phyloP scores from a whole-genome alignment of 2,797 vertebrate species.

The Prunella strophiata region DNA sequence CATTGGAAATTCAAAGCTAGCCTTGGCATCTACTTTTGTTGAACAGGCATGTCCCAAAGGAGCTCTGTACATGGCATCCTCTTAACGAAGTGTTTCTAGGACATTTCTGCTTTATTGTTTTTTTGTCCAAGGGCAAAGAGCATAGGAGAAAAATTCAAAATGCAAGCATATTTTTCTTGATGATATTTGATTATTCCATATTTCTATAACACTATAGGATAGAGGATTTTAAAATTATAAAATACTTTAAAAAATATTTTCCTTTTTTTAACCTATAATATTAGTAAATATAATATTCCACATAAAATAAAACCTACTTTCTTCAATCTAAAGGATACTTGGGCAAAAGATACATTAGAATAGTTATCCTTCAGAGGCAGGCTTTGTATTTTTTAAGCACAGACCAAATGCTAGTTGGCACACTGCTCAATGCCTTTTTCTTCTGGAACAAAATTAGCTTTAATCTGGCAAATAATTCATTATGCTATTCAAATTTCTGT shows the following conservation, averaged over 20 bases:
- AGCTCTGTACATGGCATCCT: background rate
- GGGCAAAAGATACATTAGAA: background rate
- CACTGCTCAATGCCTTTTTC: background rate
- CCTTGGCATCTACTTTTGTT: background rate
- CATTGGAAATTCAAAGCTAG: constrained; percentile 17
- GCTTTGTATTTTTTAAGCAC: background rate
- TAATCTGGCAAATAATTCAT: background rate
- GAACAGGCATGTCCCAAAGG: background rate
- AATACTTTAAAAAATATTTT: background rate
- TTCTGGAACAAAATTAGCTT: background rate
- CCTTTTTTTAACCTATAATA: background rate
- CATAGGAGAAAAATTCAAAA: background rate
- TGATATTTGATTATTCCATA: background rate
- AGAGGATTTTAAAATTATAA: background rate
- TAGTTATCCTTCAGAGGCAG: background rate
- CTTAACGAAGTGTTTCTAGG: background rate
- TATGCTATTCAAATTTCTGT: background rate
- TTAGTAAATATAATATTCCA: background rate
- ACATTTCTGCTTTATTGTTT: constrained; percentile 27
- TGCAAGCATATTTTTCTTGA: background rate
- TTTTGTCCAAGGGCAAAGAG: constrained; percentile 39
- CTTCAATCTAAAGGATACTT: background rate
- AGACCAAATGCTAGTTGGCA: background rate
- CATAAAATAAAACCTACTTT: background rate
- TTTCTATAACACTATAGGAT: background rate